Percentiles rank a stretch among this genome's conserved stretches.
Evolutionary conservation across 2,797 vertebrate genomes (phyloP).

Genomic region (Semotilus atromaculatus): DNA sequence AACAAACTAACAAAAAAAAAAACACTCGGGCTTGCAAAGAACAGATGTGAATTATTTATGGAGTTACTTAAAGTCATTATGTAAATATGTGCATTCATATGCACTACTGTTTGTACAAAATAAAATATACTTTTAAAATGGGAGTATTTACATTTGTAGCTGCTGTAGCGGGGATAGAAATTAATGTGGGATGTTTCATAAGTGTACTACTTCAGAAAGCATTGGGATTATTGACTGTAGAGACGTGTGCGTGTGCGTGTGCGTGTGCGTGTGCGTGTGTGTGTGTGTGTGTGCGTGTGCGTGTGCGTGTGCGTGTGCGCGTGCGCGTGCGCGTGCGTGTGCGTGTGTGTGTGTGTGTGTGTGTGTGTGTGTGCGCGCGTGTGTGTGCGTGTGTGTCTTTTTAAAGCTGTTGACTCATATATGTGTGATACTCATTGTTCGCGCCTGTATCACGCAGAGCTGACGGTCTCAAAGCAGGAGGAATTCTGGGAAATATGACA

Average conservation of each 20-base stretch:
- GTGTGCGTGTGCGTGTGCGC: neutral
- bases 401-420: conserved; percentile 9
- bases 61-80: neutral
- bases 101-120: conserved; percentile 32
- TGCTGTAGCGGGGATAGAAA: neutral
- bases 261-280: neutral
- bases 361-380: neutral
- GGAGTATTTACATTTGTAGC: conserved; percentile 3
- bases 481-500: conserved; percentile 35
- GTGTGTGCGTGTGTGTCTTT: neutral
- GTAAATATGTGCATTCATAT: conserved; percentile 37
- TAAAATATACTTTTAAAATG: conserved; percentile 43
- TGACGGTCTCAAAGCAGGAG: conserved; percentile 1
- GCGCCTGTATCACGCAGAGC: neutral
- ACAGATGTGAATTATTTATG: conserved; percentile 5
- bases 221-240: conserved; percentile 11
- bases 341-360: neutral
- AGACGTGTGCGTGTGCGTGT: neutral
- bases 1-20: neutral
- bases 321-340: neutral
- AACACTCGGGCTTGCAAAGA: neutral
- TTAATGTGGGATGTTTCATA: neutral
- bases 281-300: neutral
- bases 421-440: conserved; percentile 7
- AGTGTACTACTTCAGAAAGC: neutral